Conservation (phyloP, 2,888 invertebrate genomes). For the Masnerella sp. region DNA sequence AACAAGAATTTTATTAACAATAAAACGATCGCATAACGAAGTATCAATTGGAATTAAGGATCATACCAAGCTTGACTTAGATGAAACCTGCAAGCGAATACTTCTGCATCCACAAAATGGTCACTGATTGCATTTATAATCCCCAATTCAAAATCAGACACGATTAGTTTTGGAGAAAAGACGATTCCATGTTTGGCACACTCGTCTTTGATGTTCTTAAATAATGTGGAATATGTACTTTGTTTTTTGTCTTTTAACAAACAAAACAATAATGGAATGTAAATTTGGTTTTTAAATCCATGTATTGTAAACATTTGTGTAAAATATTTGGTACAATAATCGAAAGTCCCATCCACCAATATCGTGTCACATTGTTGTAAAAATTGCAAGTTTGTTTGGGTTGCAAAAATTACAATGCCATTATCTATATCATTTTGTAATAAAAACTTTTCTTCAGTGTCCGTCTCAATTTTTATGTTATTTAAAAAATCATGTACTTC, state of each 20-base stretch:
- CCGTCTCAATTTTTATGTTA: neutral
- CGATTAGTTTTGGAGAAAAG: neutral
- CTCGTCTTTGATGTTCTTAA: neutral
- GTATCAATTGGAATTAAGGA: neutral
- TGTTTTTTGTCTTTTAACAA: neutral
- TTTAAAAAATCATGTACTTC: neutral
- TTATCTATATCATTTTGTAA: neutral
- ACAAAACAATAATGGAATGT: neutral
- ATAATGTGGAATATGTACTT: neutral
- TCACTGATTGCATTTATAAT: neutral
- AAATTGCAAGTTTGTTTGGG: neutral
- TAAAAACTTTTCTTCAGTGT: neutral
- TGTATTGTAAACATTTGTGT: conserved; percentile 1
- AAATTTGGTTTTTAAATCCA: neutral
- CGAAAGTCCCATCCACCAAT: neutral
- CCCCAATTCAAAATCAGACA: neutral
- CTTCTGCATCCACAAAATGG: neutral
- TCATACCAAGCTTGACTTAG: neutral
- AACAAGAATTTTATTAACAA: neutral
- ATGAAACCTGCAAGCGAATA: neutral
- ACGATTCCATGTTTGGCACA: neutral
- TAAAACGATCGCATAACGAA: neutral
- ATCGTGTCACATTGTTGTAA: neutral
- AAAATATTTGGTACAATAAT: conserved; percentile 4
- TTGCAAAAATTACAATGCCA: neutral